phyloP scores from a whole-genome alignment of 2,113 vertebrate species.

The Cyprinodon brontotheroides region DNA sequence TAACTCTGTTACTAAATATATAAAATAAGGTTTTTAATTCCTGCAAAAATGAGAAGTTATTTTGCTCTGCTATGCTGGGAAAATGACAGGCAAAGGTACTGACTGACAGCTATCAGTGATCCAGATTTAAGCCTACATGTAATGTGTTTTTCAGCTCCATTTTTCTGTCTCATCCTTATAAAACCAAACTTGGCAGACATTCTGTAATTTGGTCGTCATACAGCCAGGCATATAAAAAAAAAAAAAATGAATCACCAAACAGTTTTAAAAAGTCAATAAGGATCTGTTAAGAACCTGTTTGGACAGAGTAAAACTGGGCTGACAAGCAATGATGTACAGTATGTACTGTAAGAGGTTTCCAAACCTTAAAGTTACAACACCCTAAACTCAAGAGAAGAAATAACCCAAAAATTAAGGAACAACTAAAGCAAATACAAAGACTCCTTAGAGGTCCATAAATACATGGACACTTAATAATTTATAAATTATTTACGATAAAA shows the following conservation, averaged over 20 bases:
- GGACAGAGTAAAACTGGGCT: not conserved
- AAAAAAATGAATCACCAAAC: not conserved
- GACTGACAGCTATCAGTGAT: not conserved
- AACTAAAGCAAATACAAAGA: not conserved
- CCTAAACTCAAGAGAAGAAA: not conserved
- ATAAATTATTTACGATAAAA: not conserved
- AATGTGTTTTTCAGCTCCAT: not conserved
- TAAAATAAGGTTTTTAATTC: not conserved
- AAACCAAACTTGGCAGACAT: not conserved
- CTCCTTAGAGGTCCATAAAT: not conserved
- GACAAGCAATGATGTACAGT: not conserved
- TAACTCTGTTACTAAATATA: not conserved
- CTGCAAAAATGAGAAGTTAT: not conserved
- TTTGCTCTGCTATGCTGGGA: not conserved
- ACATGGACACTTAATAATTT: too few relatives aligned
- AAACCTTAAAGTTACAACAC: not conserved
- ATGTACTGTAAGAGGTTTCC: not conserved
- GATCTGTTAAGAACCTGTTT: not conserved
- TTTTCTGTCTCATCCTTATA: not conserved
- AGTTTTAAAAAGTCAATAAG: not conserved
- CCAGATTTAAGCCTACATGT: not conserved
- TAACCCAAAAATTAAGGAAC: not conserved
- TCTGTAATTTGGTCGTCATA: not conserved
- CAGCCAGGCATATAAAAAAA: not conserved
- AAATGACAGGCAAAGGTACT: not conserved